Base-by-base conservation (phyloP, 2,797 vertebrate genomes). In the Xerus rutilus region DNA sequence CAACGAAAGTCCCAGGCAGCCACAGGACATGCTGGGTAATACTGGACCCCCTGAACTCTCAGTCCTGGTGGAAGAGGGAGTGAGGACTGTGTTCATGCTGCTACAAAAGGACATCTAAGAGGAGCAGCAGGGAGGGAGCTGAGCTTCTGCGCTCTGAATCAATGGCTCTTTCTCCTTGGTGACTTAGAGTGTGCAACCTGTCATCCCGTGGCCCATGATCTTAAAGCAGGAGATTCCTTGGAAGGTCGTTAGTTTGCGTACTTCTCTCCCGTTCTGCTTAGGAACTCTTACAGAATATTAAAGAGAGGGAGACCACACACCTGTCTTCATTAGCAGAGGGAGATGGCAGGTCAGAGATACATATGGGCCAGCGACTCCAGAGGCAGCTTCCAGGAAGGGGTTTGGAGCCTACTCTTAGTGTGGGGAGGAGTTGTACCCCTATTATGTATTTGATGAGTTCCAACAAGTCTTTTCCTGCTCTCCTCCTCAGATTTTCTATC, bases 1-100 rank as follows among this genome's bases (percentile, higher is more conserved):
- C 79, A 85, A 49, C n/a, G 49, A 28, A 93, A 59, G 86, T 93
- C 49, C 45, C 64, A 77, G 65, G 86, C 32, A 89, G 49, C 85
- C 39, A 52, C 25, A n/a, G 1, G 72, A 45, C 78, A 18, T 0
- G 3, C 10, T 5, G 45, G 72, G 84, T 73, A 23, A 20, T 0
- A 17, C 5, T 0, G 64, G 89, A 35, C 17, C 4, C 52, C 57
- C 11, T 0, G 35, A 88, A 74, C 52, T 54, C 73, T 43, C 47
- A 12, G 81, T 62, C 64, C 3, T 13, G 45, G 43, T 4, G 21
- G 86, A 59, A 93, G 76, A 84, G 2, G 11, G 32, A 11, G 43
- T 0, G 5, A 15, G 54, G 3, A 13, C 9, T 20, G 9, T 59
- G 88, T 25, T 81, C 30, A 3, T 6, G 28, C 15, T 30, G 45